Base-by-base conservation (phyloP, 1,140 invertebrate genomes). In the Aphelinus atriplicis region DNA sequence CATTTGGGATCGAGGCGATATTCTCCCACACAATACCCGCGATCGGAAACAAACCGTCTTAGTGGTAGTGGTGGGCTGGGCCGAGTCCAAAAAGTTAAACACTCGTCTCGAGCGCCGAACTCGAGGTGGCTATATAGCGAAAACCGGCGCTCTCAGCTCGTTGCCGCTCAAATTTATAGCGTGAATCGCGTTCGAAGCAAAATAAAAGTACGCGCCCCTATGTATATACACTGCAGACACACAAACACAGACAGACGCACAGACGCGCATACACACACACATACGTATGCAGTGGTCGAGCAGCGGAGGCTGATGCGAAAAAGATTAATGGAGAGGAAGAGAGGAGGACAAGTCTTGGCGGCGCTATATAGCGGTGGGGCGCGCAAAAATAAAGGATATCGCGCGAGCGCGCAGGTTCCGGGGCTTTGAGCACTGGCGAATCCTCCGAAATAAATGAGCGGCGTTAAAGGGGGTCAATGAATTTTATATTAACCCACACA, bases 381-480 rank as follows among this genome's bases (percentile, higher is more conserved):
- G 62, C 47, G 47, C 46, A 7, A 6, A 60, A 42, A 60, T 51
- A 48, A 61, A 42, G 4, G 1, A 45, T 9, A 53, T 9, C 51
- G 51, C 9, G 5, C 7, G 60, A 58, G 60, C 26, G 4, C 2
- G 60, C 26, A 53, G 42, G 50, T 71, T 51, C 68, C 58, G 62
- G 53, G 42, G 51, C 53, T 64, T 72, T 72, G 71, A 72, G 50
- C 62, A 72, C 55, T 58, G 51, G 56, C 55, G 71, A 72, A 26
- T 26, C 26, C 26, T 26, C 26, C 26, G 26, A 72, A 72, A 72
- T 72, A 72, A 72, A 72, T 57, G 71, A 72, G 71, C 50, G 47
- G 45, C 61, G 60, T 63, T 71, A 7, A 71, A 64, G 70, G 61
- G 70, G 70, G 60, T 71, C 70, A 71, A 71, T 71, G 70, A 71